Conservation (phyloP, 2,113 vertebrate genomes). For the Gambusia holbrooki region DNA sequence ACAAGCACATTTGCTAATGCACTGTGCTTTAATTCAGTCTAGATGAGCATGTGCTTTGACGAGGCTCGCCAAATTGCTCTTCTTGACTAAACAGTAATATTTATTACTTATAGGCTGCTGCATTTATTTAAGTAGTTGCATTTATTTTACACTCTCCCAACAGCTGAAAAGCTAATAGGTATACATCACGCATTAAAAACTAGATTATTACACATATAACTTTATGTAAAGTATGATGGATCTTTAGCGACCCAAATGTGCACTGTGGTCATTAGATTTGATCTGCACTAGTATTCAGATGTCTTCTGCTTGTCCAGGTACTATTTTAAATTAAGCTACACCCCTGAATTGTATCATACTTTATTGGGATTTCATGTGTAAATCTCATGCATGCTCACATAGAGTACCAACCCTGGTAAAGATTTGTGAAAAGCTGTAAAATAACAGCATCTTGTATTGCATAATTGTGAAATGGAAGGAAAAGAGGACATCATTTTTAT, state of each 20-base stretch:
- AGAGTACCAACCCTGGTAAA: too few relatives aligned
- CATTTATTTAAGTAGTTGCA: neutral
- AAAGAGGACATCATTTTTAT: neutral
- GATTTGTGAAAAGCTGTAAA: neutral
- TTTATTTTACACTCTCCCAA: neutral
- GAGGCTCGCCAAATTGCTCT: neutral
- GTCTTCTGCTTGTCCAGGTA: too few relatives aligned
- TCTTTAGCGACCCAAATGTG: neutral
- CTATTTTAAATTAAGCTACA: neutral
- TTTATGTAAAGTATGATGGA: neutral
- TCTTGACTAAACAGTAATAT: neutral
- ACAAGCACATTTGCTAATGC: constrained; percentile 2
- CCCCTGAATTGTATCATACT: neutral
- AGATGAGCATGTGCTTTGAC: neutral
- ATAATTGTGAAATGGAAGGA: neutral
- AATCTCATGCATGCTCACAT: too few relatives aligned
- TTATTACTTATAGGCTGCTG: neutral
- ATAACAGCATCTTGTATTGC: neutral
- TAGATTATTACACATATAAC: neutral
- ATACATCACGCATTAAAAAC: neutral
- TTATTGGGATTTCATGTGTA: neutral
- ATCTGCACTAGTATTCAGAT: too few relatives aligned
- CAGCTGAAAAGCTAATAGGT: neutral
- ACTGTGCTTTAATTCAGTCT: constrained; percentile 6
- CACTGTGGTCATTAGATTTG: too few relatives aligned